Percentiles rank a stretch among this genome's conserved stretches.
phyloP scores from a whole-genome alignment of 2,113 vertebrate species.

The Limanda limanda region DNA sequence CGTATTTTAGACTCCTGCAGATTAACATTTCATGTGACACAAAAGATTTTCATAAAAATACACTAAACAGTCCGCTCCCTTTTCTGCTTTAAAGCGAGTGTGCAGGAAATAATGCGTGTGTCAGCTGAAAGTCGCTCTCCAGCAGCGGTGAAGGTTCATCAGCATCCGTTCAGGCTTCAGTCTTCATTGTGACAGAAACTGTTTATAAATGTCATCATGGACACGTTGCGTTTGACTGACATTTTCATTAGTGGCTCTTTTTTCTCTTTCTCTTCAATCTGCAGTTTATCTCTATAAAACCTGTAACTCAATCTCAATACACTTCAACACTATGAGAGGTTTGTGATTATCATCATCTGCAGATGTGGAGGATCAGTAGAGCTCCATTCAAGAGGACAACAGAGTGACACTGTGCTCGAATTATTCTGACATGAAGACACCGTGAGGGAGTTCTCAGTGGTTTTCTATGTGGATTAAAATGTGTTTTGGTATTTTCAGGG shows the following conservation, averaged over 20 bases:
- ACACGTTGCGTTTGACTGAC: constrained; percentile 5
- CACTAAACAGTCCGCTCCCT: background rate
- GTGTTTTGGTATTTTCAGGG: too few species aligned
- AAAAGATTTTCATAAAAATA: too few species aligned
- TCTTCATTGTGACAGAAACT: background rate
- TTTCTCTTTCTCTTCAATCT: background rate
- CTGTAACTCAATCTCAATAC: background rate
- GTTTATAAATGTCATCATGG: background rate
- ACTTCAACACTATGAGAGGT: constrained; percentile 5
- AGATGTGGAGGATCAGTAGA: constrained; percentile 10
- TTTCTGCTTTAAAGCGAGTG: background rate
- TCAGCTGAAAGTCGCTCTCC: too few species aligned
- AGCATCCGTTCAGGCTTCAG: background rate
- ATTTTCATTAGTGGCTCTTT: background rate
- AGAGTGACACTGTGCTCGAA: background rate
- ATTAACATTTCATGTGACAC: background rate
- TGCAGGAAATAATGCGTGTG: too few species aligned
- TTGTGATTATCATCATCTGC: constrained; percentile 13
- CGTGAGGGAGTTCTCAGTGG: too few species aligned
- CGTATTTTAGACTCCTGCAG: too few species aligned
- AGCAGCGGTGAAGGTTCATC: background rate
- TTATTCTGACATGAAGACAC: background rate
- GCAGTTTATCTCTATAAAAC: background rate
- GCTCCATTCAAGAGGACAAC: background rate
- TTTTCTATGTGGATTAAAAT: too few species aligned